Percentiles rank a stretch among this genome's conserved stretches.
phyloP scores from a whole-genome alignment of 2,797 vertebrate species.

The Varecia variegata region DNA sequence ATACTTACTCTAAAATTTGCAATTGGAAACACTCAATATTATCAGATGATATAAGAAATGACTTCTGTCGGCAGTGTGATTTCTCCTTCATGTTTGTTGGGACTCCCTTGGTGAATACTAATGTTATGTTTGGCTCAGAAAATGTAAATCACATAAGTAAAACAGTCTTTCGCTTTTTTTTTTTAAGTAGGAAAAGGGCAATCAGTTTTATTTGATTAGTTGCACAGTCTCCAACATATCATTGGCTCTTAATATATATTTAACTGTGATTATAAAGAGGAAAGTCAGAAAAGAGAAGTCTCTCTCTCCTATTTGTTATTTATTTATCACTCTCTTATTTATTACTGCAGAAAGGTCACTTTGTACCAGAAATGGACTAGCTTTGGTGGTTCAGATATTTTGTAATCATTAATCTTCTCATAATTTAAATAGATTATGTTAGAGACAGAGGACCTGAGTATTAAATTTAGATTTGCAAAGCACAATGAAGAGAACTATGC shows the following conservation, averaged over 20 bases:
- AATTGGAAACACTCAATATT: background rate
- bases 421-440: background rate
- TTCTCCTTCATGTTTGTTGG: background rate
- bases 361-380: constrained; percentile 17
- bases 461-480: constrained; percentile 20
- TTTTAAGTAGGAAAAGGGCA: background rate
- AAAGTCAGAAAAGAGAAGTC: background rate
- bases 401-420: background rate
- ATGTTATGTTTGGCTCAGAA: background rate
- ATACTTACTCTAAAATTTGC: background rate
- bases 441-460: background rate
- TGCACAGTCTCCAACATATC: background rate
- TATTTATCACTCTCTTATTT: background rate
- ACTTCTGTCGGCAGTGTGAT: background rate
- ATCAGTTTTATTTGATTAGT: background rate
- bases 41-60: background rate
- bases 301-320: background rate
- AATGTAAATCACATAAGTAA: background rate
- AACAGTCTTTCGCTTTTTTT: background rate
- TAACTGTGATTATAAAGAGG: constrained; percentile 13
- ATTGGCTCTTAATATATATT: background rate
- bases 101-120: background rate
- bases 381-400: constrained; percentile 25
- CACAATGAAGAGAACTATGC: background rate
- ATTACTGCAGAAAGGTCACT: background rate